Base-by-base conservation (phyloP, 2,888 invertebrate species). In the Cataglyphis albicans region DNA sequence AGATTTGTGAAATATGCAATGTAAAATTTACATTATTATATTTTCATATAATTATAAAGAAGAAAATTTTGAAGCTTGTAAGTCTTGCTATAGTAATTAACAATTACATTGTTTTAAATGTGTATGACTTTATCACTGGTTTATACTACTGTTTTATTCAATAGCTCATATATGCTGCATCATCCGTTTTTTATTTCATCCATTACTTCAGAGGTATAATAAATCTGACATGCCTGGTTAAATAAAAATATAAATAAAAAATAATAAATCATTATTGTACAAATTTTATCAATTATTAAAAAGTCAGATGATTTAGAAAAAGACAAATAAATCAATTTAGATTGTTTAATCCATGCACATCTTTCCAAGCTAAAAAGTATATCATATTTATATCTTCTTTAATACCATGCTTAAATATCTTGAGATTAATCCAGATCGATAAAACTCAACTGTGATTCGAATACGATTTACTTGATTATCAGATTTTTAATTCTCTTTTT, bases 1-100 rank as follows among this genome's bases (percentile, higher is more conserved):
- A 61, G 9, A 61, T 70, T 59, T 78, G 44, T 18, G 21, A 44
- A 78, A 70, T 52, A 21, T 12, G 44, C 35, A 59, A 72, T 72
- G 25, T 32, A 70, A 72, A 80, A 70, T 72, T 61, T 25, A 80
- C 21, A 55, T 72, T 21, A 61, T 78, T 72, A 70, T 29, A 48
- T 6, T 48, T 72, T 61, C 25, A 12, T 32, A 41, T 12, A 12
- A 2, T 21, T 35, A 5, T 29, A 21, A 44, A 68, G 41, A 18
- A 32, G n/a, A 76, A 80, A 72, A 48, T 59, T 35, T 35, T 57
- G 59, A 32, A 35, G 25, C 70, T 35, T 48, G 25, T 21, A 35
- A 21, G 18, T 72, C 35, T n/a, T 0, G 9, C n/a, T 12, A 25
- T 25, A 70, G 3, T 57, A 32, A 70, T 59, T 59, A 48, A 68